A percentile compares a stretch with the other conserved stretches of the same genome.
Conservation (phyloP, 2,797 vertebrate genomes). For the Rhabdophis nuchalis region DNA sequence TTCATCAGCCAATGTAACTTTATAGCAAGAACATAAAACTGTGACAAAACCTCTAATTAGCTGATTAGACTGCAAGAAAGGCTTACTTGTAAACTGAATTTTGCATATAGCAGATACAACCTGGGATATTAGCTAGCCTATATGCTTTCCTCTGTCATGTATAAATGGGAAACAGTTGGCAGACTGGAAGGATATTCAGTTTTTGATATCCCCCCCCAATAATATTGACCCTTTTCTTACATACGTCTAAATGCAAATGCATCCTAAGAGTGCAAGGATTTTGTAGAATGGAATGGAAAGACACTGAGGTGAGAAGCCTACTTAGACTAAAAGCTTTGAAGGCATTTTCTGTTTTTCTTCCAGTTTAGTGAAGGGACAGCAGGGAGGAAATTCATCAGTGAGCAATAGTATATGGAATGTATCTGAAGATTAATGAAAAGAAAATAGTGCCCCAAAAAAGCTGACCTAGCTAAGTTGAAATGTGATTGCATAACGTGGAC, state of each 20-base stretch:
- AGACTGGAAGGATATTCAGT: constrained; percentile 26
- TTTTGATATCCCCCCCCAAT: constrained; percentile 1
- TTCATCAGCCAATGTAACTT: constrained; percentile 57
- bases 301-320: neutral
- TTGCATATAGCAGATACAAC: constrained; percentile 19
- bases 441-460: neutral
- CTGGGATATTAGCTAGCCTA: constrained; percentile 13
- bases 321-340: neutral
- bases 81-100: constrained; percentile 43
- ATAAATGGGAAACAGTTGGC: constrained; percentile 30
- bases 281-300: neutral
- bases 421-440: neutral
- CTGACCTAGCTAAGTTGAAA: neutral
- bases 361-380: neutral
- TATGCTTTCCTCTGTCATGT: constrained; percentile 34
- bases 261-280: neutral
- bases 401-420: neutral
- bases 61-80: constrained; percentile 43
- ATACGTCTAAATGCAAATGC: neutral
- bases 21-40: constrained; percentile 40
- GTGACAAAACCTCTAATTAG: constrained; percentile 58
- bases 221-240: neutral
- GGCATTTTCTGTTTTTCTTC: neutral
- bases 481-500: neutral
- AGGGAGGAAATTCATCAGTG: neutral